phyloP scores from a whole-genome alignment of 2,888 invertebrate species.

The Scaptodrosophila latifasciaeformis region DNA sequence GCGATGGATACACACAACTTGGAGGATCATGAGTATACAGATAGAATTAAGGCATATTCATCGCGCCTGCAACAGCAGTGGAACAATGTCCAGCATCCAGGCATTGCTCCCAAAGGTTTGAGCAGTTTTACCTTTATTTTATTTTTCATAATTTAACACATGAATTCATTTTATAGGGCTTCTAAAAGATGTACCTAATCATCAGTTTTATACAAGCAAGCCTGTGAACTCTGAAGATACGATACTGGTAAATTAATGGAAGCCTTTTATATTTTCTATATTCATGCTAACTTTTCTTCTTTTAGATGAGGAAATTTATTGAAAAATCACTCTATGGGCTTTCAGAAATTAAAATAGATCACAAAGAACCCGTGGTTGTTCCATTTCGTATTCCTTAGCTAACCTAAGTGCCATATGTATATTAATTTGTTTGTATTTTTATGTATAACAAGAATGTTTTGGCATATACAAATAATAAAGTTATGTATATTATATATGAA shows the following conservation, averaged over 20 bases:
- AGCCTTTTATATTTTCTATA: not conserved
- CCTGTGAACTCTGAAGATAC: slow-evolving; percentile 81
- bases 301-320: slow-evolving; percentile 83
- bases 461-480: too few species aligned
- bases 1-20: slow-evolving; percentile 91
- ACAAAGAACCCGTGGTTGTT: slow-evolving; percentile 92
- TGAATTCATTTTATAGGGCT: slow-evolving; percentile 72
- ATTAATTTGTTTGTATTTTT: too few species aligned
- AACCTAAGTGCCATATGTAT: not conserved
- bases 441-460: too few species aligned
- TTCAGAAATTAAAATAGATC: slow-evolving; percentile 87
- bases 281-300: slow-evolving; percentile 43
- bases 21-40: slow-evolving; percentile 91
- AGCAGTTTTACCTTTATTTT: slow-evolving; percentile 1
- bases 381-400: slow-evolving; percentile 86
- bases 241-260: slow-evolving; percentile 79
- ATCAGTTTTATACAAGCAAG: slow-evolving; percentile 81
- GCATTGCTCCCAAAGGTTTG: slow-evolving; percentile 61
- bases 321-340: slow-evolving; percentile 84
- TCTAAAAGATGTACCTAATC: slow-evolving; percentile 84
- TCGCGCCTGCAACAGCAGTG: slow-evolving; percentile 77
- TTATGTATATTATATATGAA: too few species aligned
- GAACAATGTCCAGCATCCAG: slow-evolving; percentile 73
- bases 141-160: not conserved
- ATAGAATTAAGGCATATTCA: slow-evolving; percentile 84